Base-by-base conservation (phyloP, 2,113 vertebrate species). In the Prionailurus viverrinus region DNA sequence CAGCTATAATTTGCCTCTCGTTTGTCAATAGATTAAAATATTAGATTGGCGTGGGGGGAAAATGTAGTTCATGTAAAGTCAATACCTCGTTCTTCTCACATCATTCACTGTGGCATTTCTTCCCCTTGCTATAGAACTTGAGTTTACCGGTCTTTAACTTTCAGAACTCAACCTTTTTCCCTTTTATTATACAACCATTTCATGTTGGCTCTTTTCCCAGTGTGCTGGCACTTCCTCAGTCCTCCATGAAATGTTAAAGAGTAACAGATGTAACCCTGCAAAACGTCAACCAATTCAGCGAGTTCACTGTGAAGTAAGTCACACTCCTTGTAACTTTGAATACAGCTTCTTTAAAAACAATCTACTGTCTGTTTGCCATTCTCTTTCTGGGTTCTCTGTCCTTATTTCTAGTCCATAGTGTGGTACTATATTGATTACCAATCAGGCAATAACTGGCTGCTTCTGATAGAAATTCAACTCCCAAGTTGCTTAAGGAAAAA, bases 151-250 rank as follows among this genome's bases (percentile, higher is more conserved):
- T 94, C 93, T 96, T 96, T 92, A 86, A 96, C 95, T 96, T 92
- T 97, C 81, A 68, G 39, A 89, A 71, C n/a, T 19, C 83, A 96
- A 65, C 33, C n/a, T 71, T 94, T 91, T 76, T 31, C 66, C 23
- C 29, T 94, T 87, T 86, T 97, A 78, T 93, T 96, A 83, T 33
- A 51, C 69, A 95, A 48, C 48, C 82, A 69, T 96, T 95, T 71
- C 87, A 55, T 68, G 63, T 95, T 92, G 96, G 95, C 94, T 92
- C 51, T 96, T 92, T 89, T 65, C 94, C 94, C 97, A 92, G 96
- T 45, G n/a, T 96, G 55, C 92, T 90, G 96, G 80, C 74, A 81
- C 63, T 95, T 93, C 61, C n/a, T 76, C 95, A 31, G 74, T 84
- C 53, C 73, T 48, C 92, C 83, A 21, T 71, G 87, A 97, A 91